Evolutionary conservation across 2,113 vertebrate species (phyloP).

Genomic region (Empidonax alnorum): DNA sequence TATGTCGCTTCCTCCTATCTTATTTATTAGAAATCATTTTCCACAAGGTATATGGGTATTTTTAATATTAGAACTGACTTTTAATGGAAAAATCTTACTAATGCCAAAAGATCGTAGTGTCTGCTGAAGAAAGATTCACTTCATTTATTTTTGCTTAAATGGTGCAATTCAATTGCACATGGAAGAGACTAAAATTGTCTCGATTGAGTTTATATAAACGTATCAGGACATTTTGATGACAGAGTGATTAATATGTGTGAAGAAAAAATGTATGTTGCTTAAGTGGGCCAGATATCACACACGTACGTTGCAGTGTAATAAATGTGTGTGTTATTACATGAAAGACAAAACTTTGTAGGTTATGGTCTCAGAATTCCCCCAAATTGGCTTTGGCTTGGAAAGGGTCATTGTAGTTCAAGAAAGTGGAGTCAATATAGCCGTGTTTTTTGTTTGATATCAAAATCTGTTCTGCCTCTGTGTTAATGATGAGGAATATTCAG

Average conservation of each 20-base stretch:
- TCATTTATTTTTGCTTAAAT: background rate
- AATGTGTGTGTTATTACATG: background rate
- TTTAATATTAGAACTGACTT: background rate
- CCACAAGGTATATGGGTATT: background rate
- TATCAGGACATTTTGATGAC: background rate
- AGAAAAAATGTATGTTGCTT: background rate
- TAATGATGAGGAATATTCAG: background rate
- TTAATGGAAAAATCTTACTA: background rate
- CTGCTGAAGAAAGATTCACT: background rate
- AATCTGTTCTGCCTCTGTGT: background rate
- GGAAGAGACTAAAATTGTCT: background rate
- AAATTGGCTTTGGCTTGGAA: background rate
- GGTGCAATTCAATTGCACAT: background rate
- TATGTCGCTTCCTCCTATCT: background rate
- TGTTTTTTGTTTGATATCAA: background rate
- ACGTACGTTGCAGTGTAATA: background rate
- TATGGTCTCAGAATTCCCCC: background rate
- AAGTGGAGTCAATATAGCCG: background rate
- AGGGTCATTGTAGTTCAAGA: background rate
- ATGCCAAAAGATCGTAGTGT: background rate
- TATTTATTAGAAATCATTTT: background rate
- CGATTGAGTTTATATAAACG: background rate
- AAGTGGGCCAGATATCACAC: background rate
- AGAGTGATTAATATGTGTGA: background rate
- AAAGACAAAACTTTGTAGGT: background rate